Conservation (phyloP, 2,113 vertebrate species). For the Hippolais icterina region DNA sequence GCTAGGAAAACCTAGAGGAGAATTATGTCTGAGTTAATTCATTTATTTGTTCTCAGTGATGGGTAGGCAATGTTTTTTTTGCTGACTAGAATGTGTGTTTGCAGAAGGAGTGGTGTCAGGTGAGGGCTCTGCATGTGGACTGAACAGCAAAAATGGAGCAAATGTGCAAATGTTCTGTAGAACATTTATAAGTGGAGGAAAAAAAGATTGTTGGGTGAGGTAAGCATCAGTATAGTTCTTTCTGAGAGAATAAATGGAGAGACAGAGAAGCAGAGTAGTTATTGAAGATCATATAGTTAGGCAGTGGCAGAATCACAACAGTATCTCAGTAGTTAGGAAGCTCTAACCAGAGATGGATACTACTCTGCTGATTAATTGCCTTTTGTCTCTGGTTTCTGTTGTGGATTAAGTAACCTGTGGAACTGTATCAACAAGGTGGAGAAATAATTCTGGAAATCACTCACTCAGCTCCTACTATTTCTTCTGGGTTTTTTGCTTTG, state of each 20-base stretch:
- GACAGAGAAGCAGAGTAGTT: background rate
- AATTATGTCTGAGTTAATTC: slow-evolving; percentile 56
- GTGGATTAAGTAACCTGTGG: background rate
- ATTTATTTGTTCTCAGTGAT: slow-evolving; percentile 37
- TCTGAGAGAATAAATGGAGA: background rate
- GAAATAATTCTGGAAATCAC: background rate
- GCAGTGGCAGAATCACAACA: background rate
- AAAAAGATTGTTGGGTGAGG: background rate
- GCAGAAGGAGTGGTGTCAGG: background rate
- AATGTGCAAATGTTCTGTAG: background rate
- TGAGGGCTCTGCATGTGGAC: background rate
- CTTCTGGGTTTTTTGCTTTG: background rate
- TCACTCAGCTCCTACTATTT: background rate
- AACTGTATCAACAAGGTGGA: background rate
- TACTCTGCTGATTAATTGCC: background rate
- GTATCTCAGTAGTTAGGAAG: background rate
- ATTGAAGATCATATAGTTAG: background rate
- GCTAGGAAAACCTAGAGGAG: slow-evolving; percentile 48
- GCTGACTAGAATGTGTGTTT: slow-evolving; percentile 24
- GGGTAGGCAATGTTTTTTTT: slow-evolving; percentile 5
- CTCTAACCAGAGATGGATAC: background rate
- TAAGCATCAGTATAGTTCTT: background rate
- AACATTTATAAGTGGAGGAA: background rate
- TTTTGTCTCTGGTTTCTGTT: slow-evolving; percentile 8
- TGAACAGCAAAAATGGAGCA: background rate